These are phyloP conservation scores for Enteromius fasciolatus DNA, from an alignment of 2,797 vertebrate species.

Conservation along the genomic window DNA sequence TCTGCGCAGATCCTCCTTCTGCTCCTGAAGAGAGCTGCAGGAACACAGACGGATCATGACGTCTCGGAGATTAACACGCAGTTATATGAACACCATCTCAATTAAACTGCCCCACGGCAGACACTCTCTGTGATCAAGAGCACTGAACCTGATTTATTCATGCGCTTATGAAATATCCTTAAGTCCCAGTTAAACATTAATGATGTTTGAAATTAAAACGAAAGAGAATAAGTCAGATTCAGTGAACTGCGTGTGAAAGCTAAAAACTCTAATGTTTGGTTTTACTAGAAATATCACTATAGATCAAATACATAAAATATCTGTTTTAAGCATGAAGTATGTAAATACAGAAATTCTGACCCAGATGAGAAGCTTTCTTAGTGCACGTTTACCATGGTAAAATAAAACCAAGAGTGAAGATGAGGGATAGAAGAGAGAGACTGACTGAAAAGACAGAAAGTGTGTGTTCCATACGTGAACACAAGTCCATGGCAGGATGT, in stretches of 20 bases:
- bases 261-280: background rate
- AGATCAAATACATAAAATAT: background rate
- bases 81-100: background rate
- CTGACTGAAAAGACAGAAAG: background rate
- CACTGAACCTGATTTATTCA: background rate
- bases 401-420: background rate
- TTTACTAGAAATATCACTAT: background rate
- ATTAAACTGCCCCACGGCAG: background rate
- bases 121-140: background rate
- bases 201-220: background rate
- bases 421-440: background rate
- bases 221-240: background rate
- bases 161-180: background rate
- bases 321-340: background rate
- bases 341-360: background rate
- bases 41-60: conserved; percentile 26
- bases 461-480: background rate
- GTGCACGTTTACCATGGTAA: background rate
- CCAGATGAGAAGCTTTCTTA: background rate
- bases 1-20: conserved; percentile 96
- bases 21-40: conserved; percentile 90
- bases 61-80: background rate
- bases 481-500: background rate
- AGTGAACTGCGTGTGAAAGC: background rate
- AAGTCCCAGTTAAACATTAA: background rate